Evolutionary conservation across 1,140 invertebrate genomes (phyloP), one percentile per base, ranked within the genome.

Genomic region (Procambarus virginalis): DNA sequence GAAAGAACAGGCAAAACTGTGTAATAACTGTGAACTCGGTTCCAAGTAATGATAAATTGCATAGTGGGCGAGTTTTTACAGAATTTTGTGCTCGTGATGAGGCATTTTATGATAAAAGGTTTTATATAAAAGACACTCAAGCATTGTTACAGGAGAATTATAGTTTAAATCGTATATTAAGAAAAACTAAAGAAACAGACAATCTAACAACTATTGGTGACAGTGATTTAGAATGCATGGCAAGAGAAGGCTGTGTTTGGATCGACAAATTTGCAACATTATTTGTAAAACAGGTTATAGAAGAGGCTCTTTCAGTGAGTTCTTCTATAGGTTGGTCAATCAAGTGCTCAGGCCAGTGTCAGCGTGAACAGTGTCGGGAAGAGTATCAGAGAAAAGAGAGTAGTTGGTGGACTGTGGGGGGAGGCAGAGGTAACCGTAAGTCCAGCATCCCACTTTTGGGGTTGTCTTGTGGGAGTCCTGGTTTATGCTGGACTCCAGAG

Each of bases 311-410:
- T 49, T 49, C 88, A 78, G 88, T 89, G 46, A 89, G 88, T 34
- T 89, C 79, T n/a, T 89, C 75, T 46, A 55, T 83, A 48, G 88
- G 88, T 45, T 89, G 88, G 88, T 89, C 88, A 34, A 89, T 89
- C 48, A 89, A 89, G 60, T 89, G 88, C 73, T 89, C 88, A 22
- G 88, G 88, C 82, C 88, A 89, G 88, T 89, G 88, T 83, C 88
- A 89, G 88, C 81, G 88, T 75, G 88, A 89, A 48, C 88, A 89
- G 88, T 89, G 88, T 70, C 81, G 88, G 48, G 81, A 89, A 81
- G 88, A 89, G 51, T 89, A 89, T 60, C 88, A 89, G 82, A 89
- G 76, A 68, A 89, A 89, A 55, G 88, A 89, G 76, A 84, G 68
- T 46, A 89, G 34, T 64, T 82, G 79, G 81, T 89, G 88, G 88